Conservation (phyloP, 2,113 vertebrate species). For the Beaufortia kweichowensis region DNA sequence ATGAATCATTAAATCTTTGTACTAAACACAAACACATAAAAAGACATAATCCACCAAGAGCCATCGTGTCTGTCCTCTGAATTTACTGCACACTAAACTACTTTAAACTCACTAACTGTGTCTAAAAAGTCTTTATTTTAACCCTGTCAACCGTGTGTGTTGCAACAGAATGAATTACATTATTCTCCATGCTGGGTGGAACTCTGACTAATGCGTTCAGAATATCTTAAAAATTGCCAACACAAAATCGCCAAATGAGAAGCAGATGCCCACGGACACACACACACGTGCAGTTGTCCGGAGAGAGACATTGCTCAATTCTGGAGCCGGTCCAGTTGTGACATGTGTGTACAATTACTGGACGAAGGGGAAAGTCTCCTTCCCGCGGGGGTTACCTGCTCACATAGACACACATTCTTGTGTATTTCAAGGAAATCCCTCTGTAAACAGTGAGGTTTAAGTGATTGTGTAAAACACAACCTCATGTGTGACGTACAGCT, state of each 20-base stretch:
- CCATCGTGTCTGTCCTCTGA: neutral
- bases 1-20: neutral
- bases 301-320: conserved; percentile 65
- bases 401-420: conserved; percentile 36
- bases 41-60: neutral
- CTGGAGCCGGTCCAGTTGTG: conserved; percentile 60
- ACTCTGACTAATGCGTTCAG: conserved; percentile 29
- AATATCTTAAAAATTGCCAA: conserved; percentile 29
- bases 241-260: conserved; percentile 44
- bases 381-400: conserved; percentile 45
- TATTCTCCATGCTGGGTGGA: neutral
- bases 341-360: conserved; percentile 74
- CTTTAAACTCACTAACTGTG: neutral
- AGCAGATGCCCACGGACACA: conserved; percentile 45
- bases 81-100: neutral
- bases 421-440: conserved; percentile 39
- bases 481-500: neutral
- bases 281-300: conserved; percentile 30
- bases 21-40: neutral
- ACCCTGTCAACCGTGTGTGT: neutral
- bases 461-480: conserved; percentile 34
- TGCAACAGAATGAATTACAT: neutral
- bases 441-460: conserved; percentile 36
- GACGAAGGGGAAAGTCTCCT: conserved; percentile 51
- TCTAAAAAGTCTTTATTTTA: neutral